Evolutionary conservation across 23 tunicate genomes (phyloP).

Genomic region (Ascidia mentula): DNA sequence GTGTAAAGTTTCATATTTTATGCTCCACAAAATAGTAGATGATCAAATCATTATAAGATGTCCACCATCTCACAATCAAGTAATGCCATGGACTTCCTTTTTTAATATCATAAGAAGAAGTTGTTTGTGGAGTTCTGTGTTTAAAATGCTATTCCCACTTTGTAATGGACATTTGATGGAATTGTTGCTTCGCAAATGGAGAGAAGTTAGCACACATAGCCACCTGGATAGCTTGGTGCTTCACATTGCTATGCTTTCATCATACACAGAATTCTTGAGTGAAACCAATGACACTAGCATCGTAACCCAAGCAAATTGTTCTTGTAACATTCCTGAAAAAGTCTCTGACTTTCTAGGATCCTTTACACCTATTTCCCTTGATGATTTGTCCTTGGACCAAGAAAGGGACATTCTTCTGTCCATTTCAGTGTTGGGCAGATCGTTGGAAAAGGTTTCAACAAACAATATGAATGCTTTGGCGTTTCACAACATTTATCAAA

Average conservation of each 20-base stretch:
- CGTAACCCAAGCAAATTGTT: too few relatives aligned
- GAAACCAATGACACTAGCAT: neutral
- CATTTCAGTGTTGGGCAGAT: neutral
- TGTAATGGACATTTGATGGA: neutral
- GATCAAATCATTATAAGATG: neutral
- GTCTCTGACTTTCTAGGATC: neutral
- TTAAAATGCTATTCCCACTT: neutral
- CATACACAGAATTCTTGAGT: neutral
- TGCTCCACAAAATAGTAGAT: neutral
- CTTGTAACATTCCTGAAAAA: neutral
- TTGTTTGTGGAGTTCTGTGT: neutral
- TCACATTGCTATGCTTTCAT: neutral
- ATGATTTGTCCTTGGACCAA: neutral
- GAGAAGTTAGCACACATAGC: neutral
- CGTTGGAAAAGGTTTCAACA: neutral
- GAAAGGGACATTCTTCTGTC: neutral
- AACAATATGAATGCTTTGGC: neutral
- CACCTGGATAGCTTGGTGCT: neutral
- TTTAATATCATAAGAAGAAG: neutral
- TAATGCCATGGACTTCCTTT: neutral
- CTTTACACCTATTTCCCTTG: neutral
- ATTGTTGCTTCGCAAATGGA: neutral
- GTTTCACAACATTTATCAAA: neutral
- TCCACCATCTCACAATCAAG: too few relatives aligned
- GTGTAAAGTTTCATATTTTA: neutral